phyloP scores from a whole-genome alignment of 2,888 invertebrate genomes.

The Amorpha juglandis region DNA sequence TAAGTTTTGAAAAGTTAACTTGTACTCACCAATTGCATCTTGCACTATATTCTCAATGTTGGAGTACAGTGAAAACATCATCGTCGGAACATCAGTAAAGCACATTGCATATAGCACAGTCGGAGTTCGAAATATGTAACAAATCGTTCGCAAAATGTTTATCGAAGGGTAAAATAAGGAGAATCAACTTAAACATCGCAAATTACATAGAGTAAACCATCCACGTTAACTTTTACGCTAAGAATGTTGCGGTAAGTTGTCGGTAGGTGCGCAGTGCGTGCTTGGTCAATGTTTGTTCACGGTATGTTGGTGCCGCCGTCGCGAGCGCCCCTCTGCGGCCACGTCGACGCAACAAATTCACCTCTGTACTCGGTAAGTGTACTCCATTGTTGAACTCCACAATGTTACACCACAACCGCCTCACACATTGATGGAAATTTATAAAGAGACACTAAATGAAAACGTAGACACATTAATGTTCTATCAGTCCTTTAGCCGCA shows the following conservation, averaged over 20 bases:
- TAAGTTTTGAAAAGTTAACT: conserved; percentile 46
- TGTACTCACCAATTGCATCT: conserved; percentile 71
- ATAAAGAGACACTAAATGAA: conserved; percentile 10
- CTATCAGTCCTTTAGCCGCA: neutral
- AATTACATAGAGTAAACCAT: conserved; percentile 83
- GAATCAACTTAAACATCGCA: conserved; percentile 76
- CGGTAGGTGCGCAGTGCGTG: conserved; percentile 69
- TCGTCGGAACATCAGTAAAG: conserved; percentile 57
- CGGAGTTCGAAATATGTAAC: conserved; percentile 60
- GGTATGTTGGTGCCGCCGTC: conserved; percentile 61
- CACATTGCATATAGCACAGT: conserved; percentile 63
- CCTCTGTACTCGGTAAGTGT: conserved; percentile 41
- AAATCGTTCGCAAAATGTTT: conserved; percentile 68
- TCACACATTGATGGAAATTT: conserved; percentile 32
- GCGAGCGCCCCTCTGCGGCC: conserved; percentile 63
- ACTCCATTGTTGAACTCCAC: conserved; percentile 49
- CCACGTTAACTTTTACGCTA: conserved; percentile 83
- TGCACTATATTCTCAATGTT: conserved; percentile 61
- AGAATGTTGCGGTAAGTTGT: conserved; percentile 82
- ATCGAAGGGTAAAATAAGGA: conserved; percentile 61
- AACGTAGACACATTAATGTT: neutral
- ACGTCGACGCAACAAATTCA: conserved; percentile 48
- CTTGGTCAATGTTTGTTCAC: conserved; percentile 79
- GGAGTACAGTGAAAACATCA: conserved; percentile 53
- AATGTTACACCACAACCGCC: conserved; percentile 49